Conservation (phyloP, 2,888 invertebrate genomes). For the Carcina quercana region DNA sequence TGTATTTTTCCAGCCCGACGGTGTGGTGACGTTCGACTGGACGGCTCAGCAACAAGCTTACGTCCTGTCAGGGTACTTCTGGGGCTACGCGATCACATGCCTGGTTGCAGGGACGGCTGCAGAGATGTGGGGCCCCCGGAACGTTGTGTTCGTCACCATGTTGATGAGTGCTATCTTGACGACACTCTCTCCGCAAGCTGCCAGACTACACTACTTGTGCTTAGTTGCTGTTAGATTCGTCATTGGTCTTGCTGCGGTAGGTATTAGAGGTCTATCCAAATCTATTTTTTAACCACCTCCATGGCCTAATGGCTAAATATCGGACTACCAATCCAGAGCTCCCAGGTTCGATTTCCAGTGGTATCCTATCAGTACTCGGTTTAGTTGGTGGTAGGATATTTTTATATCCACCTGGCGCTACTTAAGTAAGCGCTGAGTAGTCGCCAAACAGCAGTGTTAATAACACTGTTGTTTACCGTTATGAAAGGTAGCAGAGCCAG, state of each 20-base stretch:
- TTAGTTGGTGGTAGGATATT: too few relatives aligned
- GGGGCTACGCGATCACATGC: slow-evolving; percentile 77
- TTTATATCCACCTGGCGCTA: too few relatives aligned
- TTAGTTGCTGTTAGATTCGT: slow-evolving; percentile 74
- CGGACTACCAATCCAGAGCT: too few relatives aligned
- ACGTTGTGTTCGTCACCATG: slow-evolving; percentile 74
- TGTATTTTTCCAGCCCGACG: slow-evolving; percentile 47
- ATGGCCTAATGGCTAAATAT: too few relatives aligned
- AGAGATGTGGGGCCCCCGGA: slow-evolving; percentile 77
- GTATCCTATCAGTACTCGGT: too few relatives aligned
- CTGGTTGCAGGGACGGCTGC: slow-evolving; percentile 78
- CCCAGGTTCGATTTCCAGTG: too few relatives aligned
- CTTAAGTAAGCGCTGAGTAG: too few relatives aligned
- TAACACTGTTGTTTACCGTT: too few relatives aligned
- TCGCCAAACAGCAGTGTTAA: too few relatives aligned
- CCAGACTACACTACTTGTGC: slow-evolving; percentile 71
- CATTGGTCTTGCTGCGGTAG: slow-evolving; percentile 77
- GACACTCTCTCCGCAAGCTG: slow-evolving; percentile 75
- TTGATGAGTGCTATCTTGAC: slow-evolving; percentile 72
- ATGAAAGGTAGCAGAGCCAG: too few relatives aligned
- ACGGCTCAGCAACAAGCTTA: slow-evolving; percentile 76
- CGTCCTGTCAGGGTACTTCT: slow-evolving; percentile 73
- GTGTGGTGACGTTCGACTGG: slow-evolving; percentile 69
- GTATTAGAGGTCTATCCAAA: too few relatives aligned
- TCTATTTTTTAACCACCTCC: too few relatives aligned